phyloP scores from a whole-genome alignment of 35 echinoderm and acorn worm species.

The Lytechinus variegatus region DNA sequence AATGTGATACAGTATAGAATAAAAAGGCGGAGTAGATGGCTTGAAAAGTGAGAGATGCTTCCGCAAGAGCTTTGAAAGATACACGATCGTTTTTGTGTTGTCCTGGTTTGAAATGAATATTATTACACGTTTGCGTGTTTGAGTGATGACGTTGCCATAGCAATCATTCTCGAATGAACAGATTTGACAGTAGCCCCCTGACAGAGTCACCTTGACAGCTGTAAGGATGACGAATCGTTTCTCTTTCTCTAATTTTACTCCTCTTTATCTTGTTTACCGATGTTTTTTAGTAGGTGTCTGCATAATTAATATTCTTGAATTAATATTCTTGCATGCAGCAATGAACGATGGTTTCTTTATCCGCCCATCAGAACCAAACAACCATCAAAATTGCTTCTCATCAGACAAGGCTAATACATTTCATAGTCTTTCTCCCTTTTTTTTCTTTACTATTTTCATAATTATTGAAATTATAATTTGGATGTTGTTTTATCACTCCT shows the following conservation, averaged over 20 bases:
- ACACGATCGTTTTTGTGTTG: not conserved
- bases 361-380: not conserved
- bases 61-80: not conserved
- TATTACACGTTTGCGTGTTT: conserved; percentile 35
- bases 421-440: not conserved
- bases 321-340: not conserved
- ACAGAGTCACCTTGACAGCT: conserved; percentile 27
- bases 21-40: not conserved
- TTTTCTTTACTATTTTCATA: not conserved
- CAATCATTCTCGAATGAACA: not conserved
- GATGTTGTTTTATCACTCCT: too few relatives aligned
- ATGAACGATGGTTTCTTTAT: not conserved
- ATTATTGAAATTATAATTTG: too few relatives aligned
- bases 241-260: not conserved
- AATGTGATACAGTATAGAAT: not conserved
- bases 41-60: not conserved
- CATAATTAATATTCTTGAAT: not conserved
- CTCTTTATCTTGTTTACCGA: not conserved
- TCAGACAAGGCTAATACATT: not conserved
- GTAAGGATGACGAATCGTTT: not conserved
- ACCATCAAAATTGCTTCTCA: not conserved
- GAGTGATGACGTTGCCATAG: conserved; percentile 22
- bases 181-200: not conserved
- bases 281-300: not conserved
- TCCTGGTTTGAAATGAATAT: conserved; percentile 26